phyloP scores from a whole-genome alignment of 2,113 vertebrate genomes.

The Eptesicus fuscus region DNA sequence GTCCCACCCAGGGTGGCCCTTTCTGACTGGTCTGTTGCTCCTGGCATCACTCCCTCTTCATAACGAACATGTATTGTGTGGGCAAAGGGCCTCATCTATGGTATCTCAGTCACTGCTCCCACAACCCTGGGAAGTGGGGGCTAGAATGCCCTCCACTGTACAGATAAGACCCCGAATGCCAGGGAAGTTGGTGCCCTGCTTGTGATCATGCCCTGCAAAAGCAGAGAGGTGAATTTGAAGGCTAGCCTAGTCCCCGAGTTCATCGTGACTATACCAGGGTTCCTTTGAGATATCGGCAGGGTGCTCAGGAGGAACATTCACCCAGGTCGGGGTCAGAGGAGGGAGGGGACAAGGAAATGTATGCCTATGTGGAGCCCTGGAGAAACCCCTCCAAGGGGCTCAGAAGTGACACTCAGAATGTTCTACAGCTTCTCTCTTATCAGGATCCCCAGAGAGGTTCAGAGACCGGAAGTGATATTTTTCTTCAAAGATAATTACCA shows the following conservation, averaged over 20 bases:
- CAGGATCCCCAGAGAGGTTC: constrained; percentile 29
- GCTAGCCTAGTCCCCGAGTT: background rate
- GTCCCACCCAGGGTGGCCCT: background rate
- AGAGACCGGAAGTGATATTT: background rate
- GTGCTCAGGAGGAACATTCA: background rate
- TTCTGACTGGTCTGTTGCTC: too few species aligned
- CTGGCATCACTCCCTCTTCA: background rate
- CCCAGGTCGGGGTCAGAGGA: background rate
- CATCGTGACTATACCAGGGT: background rate
- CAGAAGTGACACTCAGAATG: background rate
- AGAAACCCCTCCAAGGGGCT: background rate
- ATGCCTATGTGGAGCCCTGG: background rate
- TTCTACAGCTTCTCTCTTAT: constrained; percentile 12
- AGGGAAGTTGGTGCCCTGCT: background rate
- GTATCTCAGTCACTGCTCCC: background rate
- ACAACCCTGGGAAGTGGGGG: fast-evolving
- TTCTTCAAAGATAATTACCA: constrained; percentile 14
- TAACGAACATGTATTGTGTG: background rate
- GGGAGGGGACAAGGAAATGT: background rate
- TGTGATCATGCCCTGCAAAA: fast-evolving
- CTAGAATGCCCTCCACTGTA: background rate
- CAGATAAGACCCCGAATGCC: too few species aligned
- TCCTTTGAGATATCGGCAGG: too few species aligned
- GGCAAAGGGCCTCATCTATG: background rate
- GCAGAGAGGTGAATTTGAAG: background rate